phyloP scores from a whole-genome alignment of 2,797 vertebrate species.

The Microctenopoma lineatum region DNA sequence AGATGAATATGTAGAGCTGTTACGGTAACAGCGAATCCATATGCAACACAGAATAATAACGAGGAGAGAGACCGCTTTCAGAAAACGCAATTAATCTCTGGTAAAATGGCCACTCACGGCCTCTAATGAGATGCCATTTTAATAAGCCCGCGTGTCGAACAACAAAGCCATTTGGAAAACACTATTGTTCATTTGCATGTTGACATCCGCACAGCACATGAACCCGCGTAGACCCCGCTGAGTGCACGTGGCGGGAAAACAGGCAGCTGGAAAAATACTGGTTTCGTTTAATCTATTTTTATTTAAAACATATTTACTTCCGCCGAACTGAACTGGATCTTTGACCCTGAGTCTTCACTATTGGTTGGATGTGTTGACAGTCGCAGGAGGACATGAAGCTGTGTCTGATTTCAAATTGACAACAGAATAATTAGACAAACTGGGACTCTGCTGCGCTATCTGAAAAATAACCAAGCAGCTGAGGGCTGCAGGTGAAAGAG shows the following conservation, averaged over 20 bases:
- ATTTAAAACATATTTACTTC: not conserved
- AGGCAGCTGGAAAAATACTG: not conserved
- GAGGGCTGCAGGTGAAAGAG: too few species aligned
- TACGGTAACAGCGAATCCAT: slow-evolving; percentile 62
- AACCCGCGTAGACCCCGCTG: slow-evolving; percentile 26
- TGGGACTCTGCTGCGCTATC: too few species aligned
- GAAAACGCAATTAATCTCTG: slow-evolving; percentile 76
- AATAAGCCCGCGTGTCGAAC: slow-evolving; percentile 74
- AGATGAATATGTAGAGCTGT: slow-evolving; percentile 63
- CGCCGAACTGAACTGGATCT: not conserved
- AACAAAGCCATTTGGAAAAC: slow-evolving; percentile 79
- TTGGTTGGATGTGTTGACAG: not conserved
- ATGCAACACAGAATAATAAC: slow-evolving; percentile 73
- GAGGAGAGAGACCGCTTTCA: slow-evolving; percentile 55
- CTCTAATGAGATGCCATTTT: slow-evolving; percentile 78
- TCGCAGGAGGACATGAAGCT: slow-evolving; percentile 1
- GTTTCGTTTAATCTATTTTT: not conserved
- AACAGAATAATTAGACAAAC: not conserved
- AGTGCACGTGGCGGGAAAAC: slow-evolving; percentile 15
- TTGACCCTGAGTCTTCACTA: slow-evolving; percentile 1
- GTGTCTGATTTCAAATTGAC: not conserved
- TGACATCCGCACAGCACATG: slow-evolving; percentile 56
- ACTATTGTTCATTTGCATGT: slow-evolving; percentile 73
- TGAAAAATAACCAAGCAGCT: too few species aligned
- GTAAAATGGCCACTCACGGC: slow-evolving; percentile 57